Evolutionary conservation across 2,113 vertebrate genomes (phyloP), one percentile per base, ranked within the genome.

Genomic region (Eulemur macaco): DNA sequence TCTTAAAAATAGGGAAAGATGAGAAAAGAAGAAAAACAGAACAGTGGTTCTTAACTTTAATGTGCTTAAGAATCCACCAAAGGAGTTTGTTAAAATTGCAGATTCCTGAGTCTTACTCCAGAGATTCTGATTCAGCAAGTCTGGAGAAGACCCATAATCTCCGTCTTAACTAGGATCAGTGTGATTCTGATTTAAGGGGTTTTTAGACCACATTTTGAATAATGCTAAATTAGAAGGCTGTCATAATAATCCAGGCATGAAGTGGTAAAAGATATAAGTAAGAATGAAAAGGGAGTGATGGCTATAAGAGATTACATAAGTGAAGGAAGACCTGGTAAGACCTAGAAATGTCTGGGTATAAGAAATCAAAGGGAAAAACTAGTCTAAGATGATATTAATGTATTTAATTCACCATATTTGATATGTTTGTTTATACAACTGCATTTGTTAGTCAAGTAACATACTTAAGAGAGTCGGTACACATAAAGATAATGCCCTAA

Each of bases 171-270:
- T 74, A 86, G 50, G 23, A 74, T 88, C 77, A 86, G 3, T 92
- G 69, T n/a, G 45, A 58, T 50, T 94, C 42, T 82, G 54, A 88
- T 93, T 60, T 89, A 91, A 91, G 89, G 94, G 86, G 54, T 91
- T 74, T 95, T 98, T 81, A 95, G 25, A 47, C 21, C 23, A 69
- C 31, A 76, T 64, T 95, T 94, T 74, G 81, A 95, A 91, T 82
- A 88, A 45, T 69, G 54, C 11, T 90, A 91, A 94, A 80, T 94
- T 94, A 89, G 60, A 94, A 93, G 20, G 21, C 39, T 63, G 54
- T 94, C 82, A 89, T 13, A 91, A 50, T 94, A 97, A 94, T 81
- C 42, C 27, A 66, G 42, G 58, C 85, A 20, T 86, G 25, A 87
- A 89, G 52, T 84, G n/a, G 14, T 68, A 3, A 83, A 95, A 52